Evolutionary conservation across 2,113 vertebrate genomes (phyloP), one percentile per base, ranked within the genome.

Genomic region (Orycteropus afer): DNA sequence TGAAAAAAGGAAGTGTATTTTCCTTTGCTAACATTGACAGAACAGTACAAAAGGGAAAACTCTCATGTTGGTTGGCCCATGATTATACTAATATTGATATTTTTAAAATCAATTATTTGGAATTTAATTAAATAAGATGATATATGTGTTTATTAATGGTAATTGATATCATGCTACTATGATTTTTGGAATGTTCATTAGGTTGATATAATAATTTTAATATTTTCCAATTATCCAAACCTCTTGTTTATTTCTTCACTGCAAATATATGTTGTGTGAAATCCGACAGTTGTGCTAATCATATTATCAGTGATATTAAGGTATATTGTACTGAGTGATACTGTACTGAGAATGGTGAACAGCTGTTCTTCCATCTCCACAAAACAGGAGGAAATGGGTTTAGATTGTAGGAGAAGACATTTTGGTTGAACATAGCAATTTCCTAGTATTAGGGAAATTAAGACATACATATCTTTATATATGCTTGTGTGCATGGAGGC

Each of bases 231-330:
- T 84, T 87, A 81, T 71, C 47, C 12, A 55, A 55, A 45, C n/a
- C 65, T 93, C 89, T 86, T 90, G 47, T 91, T 96, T 67, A 90
- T 79, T 80, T 88, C 73, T 90, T 87, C 37, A 78, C 32, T 78
- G 7, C n/a, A 89, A 63, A 86, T 89, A 61, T 86, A 67, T 80
- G 12, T 95, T 86, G 88, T 96, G 57, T 45, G 47, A 78, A 76
- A 45, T 79, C 23, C 23, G 59, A 10, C 71, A 84, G 83, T 74
- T 76, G 4, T 88, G 53, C 42, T 63, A 37, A 51, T 5, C 61
- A 18, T 59, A 34, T 82, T 51, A 86, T 90, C 82, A 95, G 53
- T 59, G 49, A 83, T 83, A 25, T 59, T 80, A 61, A 81, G 51
- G 11, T 73, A 17, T 81, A 61, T 40, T 53, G 17, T 82, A 61